Evolutionary conservation across 2,113 vertebrate species (phyloP).

Genomic region (Grammomys dolichurus): DNA sequence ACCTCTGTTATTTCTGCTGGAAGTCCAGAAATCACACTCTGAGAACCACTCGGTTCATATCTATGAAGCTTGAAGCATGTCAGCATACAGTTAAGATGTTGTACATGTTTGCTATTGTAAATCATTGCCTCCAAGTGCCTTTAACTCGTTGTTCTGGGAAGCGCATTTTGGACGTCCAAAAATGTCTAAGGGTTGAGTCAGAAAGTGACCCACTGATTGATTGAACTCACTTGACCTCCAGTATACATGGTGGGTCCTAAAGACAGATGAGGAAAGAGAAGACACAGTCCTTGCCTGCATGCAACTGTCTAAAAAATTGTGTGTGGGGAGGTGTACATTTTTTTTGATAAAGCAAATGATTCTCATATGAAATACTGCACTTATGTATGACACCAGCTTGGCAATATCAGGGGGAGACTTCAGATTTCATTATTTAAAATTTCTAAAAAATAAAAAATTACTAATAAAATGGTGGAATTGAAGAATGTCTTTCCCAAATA

Average conservation of each 20-base stretch:
- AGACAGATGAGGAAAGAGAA: background rate
- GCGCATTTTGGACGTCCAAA: background rate
- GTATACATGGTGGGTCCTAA: background rate
- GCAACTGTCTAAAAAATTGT: background rate
- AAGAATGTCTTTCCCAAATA: constrained; percentile 76
- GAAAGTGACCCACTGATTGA: constrained; percentile 22
- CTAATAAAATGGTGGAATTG: constrained; percentile 42
- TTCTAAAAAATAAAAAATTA: constrained; percentile 44
- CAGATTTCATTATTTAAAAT: constrained; percentile 8
- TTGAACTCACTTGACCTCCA: background rate
- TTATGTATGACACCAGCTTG: constrained; percentile 22
- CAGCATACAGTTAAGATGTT: background rate
- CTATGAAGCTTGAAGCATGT: background rate
- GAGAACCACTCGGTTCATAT: constrained; percentile 14
- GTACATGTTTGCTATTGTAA: background rate
- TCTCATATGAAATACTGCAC: background rate
- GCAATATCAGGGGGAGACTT: background rate
- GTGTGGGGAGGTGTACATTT: background rate
- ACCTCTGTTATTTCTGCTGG: background rate
- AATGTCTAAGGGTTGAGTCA: background rate
- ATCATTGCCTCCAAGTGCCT: background rate
- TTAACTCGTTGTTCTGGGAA: background rate
- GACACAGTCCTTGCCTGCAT: background rate
- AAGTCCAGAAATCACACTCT: background rate
- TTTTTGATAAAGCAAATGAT: background rate